phyloP scores from a whole-genome alignment of 1,140 invertebrate genomes.

The Musca vetustissima region DNA sequence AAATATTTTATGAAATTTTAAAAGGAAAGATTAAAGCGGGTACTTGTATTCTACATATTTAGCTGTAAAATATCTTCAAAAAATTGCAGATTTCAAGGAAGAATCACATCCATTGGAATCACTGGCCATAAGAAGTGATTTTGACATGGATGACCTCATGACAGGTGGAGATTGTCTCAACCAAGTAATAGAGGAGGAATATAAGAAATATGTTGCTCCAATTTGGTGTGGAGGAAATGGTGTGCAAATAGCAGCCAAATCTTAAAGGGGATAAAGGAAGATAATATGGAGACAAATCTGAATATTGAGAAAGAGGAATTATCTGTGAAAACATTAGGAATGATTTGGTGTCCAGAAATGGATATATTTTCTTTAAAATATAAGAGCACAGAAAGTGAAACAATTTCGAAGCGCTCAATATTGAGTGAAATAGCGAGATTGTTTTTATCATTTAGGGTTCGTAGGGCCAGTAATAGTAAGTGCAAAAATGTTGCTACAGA shows the following conservation, averaged over 20 bases:
- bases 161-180: conserved; percentile 42
- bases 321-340: no score
- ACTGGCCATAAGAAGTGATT: conserved; percentile 47
- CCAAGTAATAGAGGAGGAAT: conserved; percentile 14
- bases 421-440: conserved; percentile 43
- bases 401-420: conserved; percentile 39
- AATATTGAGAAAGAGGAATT: conserved; percentile 2
- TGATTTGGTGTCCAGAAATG: no score
- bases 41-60: conserved; percentile 30
- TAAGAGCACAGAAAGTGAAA: neutral
- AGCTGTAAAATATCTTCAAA: conserved; percentile 39
- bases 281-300: neutral
- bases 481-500: conserved; percentile 54
- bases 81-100: conserved; percentile 38
- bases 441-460: conserved; percentile 54
- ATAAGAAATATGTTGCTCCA: conserved; percentile 2
- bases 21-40: conserved; percentile 30
- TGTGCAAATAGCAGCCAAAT: conserved; percentile 22
- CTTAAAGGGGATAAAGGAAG: conserved; percentile 3
- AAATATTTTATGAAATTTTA: no score
- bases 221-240: conserved; percentile 27
- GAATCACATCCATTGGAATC: conserved; percentile 34
- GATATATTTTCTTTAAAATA: conserved; percentile 2
- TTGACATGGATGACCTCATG: conserved; percentile 58
- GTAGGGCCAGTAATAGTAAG: conserved; percentile 47